These are phyloP conservation scores for Melanchra persicariae DNA, from an alignment of 2,888 invertebrate species.

Conservation along the genomic window DNA sequence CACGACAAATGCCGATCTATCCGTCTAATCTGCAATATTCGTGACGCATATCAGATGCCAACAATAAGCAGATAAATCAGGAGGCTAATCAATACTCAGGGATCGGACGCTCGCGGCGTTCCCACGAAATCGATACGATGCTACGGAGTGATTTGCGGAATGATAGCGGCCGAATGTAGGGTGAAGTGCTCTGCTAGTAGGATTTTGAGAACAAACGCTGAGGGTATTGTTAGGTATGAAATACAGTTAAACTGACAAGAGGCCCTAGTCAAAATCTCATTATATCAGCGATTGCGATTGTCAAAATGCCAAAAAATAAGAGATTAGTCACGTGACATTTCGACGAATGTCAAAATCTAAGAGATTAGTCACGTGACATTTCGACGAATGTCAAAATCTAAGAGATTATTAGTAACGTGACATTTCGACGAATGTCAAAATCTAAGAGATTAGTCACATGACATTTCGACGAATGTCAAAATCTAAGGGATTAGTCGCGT, in stretches of 20 bases:
- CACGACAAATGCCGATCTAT: slow-evolving; percentile 53
- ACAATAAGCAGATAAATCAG: slow-evolving; percentile 79
- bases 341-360: too few species aligned
- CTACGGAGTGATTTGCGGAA: slow-evolving; percentile 70
- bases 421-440: too few species aligned
- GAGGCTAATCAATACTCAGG: slow-evolving; percentile 77
- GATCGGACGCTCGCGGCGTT: slow-evolving; percentile 75
- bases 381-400: too few species aligned
- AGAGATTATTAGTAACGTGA: too few species aligned
- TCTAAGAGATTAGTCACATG: too few species aligned
- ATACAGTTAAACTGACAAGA: slow-evolving; percentile 6
- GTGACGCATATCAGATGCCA: slow-evolving; percentile 79
- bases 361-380: too few species aligned
- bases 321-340: too few species aligned
- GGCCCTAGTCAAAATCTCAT: too few species aligned
- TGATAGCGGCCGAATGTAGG: slow-evolving; percentile 69
- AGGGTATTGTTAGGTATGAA: slow-evolving; percentile 17
- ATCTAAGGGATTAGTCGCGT: too few species aligned
- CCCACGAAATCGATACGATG: slow-evolving; percentile 79
- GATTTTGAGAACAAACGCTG: slow-evolving; percentile 13
- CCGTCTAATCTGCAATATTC: slow-evolving; percentile 66
- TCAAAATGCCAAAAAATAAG: too few species aligned
- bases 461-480: too few species aligned
- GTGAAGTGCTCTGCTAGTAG: slow-evolving; percentile 32
- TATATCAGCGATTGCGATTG: too few species aligned